Base-by-base conservation (phyloP, 2,113 vertebrate genomes). In the Peromyscus californicus region DNA sequence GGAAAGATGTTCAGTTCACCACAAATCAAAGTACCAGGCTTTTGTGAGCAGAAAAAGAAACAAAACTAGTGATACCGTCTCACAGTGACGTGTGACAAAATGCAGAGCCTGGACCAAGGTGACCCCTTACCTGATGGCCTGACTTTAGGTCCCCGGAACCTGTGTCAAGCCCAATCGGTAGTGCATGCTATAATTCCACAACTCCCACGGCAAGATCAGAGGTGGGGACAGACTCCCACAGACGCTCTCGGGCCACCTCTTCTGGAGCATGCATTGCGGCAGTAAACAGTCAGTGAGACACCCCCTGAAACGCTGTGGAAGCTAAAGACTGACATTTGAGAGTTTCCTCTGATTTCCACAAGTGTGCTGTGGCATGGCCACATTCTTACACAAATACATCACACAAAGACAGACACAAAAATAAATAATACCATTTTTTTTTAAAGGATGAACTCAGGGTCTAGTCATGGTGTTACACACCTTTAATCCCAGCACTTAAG, bases 1-100 rank as follows among this genome's bases (percentile, higher is more conserved):
- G 11, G n/a, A 65, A 90, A 89, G 29, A 42, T 11, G 51, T 51
- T 51, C 51, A 51, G 11, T 51, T 93, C 87, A 78, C 36, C 67
- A 78, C 59, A 94, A 87, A 90, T 83, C 61, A 93, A n/a, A 12
- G 39, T 39, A 36, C 24, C 26, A 87, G 7, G 12, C 69, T 93
- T 93, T 78, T 24, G 42, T 89, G 31, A 95, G n/a, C 29, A 84
- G 93, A 90, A 82, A 93, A 93, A 42, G 59, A 97, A 94, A 80
- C 4, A 79, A 79, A 54, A 82, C 7, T 48, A 88, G 31, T 61
- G 26, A 39, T 70, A 48, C 45, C 82, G n/a, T 80, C 72, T 36
- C n/a, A 67, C 61, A 87, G 29, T 48, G 67, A 8, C 59, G 21
- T n/a, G 65, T 94, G 39, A 90, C 86, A n/a, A 96, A 92, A 90